Base-by-base conservation (phyloP, 2,797 vertebrate genomes). In the Poeciliopsis paucimaculata region DNA sequence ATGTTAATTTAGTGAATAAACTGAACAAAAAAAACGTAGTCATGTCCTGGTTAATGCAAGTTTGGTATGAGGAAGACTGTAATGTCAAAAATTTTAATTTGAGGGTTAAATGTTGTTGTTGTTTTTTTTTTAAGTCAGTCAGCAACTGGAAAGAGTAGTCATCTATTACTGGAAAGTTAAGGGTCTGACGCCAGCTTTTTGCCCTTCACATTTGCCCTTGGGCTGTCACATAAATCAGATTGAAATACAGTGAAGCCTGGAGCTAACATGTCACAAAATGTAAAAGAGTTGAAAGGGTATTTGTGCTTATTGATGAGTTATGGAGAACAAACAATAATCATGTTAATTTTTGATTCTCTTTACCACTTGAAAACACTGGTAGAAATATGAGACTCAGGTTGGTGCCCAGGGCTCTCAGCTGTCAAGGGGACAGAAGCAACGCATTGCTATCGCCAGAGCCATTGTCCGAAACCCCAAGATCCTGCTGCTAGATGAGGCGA, bases 311-410 rank as follows among this genome's bases (percentile, higher is more conserved):
- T 7, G 10, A 15, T 3, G 49, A 51, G 55, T 34, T 20, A 55
- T 28, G 13, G 2, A 47, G 43, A 39, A 62, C 46, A 70, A 8
- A 1, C 15, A 20, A 18, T 76, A 28, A 84, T 77, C 13, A 74
- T 73, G 12, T 16, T 34, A 68, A 15, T 39, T 82, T 84, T 78
- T 81, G 2, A 15, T 81, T 79, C 79, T 86, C 45, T 72, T 75
- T 10, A 12, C 66, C 39, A 51, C 4, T 20, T 70, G 60, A 73
- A 23, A 11, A 82, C 53, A 78, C 46, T 93, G 87, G 47, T 91
- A 99, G 98, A 96, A 97, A 97, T 99, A 99, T 16, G 94, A 98
- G 80, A 99, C 98, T 68, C 96, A 96, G 18, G 98, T 99, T 66
- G 98, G 98, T 5, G 92, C 96, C 75, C 98, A 99, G 87, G 98